Evolutionary conservation across 1,140 invertebrate species (phyloP), one percentile per base, ranked within the genome.

Genomic region (Parasteatoda tepidariorum): DNA sequence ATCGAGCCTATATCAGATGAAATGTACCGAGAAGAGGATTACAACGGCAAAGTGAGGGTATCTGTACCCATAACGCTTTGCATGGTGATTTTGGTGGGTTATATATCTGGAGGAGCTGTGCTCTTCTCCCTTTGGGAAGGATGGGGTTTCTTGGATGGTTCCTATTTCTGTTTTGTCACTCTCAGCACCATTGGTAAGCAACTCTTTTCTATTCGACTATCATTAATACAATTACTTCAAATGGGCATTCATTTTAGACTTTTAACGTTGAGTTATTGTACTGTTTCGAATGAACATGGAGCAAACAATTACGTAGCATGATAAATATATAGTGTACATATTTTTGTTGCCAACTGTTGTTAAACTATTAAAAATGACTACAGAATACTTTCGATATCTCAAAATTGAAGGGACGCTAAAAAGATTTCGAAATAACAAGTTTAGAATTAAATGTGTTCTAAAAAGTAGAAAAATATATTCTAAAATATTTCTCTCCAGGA

Each of bases 61-160:
- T 85, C 86, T 28, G 86, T 87, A 6, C 86, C 86, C n/a, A 87
- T 87, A 13, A 84, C 85, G 2, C 73, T 87, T 4, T 87, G 86
- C 38, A 71, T 87, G 41, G 48, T 87, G 13, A 86, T 87, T 5
- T 55, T 87, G 62, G 71, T 86, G 34, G 73, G 79, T 22, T 87
- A 87, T 67, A 84, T 87, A 55, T 86, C 87, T 31, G 88, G 88
- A 26, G 89, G 90, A 22, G 89, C 88, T 13, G 75, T 89, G 3
- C 83, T 90, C 0, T 90, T 90, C 75, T 88, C 90, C 2, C 81
- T 89, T n/a, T 87, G 90, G 81, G 89, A 90, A 81, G 86, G 86
- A 15, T 90, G 89, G 89, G 88, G 86, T 2, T 90, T 89, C 61
- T 86, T 90, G 78, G 89, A 87, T 38, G 86, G 85, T 28, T 84